Conservation (phyloP, 2,113 vertebrate genomes). For the Sardina pilchardus region DNA sequence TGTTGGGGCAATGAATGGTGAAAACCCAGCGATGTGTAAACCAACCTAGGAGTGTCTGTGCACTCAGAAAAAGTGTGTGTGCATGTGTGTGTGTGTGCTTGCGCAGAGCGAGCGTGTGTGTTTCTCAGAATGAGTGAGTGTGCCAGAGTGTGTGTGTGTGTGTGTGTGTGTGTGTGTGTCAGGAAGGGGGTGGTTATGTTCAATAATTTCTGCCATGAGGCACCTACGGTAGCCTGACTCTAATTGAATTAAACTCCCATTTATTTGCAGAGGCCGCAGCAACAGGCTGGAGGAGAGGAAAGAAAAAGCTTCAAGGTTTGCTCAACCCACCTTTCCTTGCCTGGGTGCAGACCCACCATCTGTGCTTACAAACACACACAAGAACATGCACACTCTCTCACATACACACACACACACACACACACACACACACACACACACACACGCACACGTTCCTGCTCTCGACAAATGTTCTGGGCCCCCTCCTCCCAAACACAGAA, state of each 20-base stretch:
- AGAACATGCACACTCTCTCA: constrained; percentile 75
- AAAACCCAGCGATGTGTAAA: constrained; percentile 96
- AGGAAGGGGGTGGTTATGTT: constrained; percentile 76
- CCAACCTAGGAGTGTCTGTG: constrained; percentile 77
- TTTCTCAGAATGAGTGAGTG: constrained; percentile 30
- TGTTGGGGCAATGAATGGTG: constrained; percentile 87
- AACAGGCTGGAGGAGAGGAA: constrained; percentile 75
- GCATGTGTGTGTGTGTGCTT: constrained; percentile 43
- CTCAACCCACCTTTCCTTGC: constrained; percentile 89
- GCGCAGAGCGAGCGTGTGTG: constrained; percentile 48
- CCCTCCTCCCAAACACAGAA: constrained; percentile 78
- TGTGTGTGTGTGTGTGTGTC: constrained; percentile 38
- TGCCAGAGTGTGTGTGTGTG: constrained; percentile 59
- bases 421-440: constrained; percentile 77
- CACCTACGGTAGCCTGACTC: constrained; percentile 86
- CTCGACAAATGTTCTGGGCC: constrained; percentile 88
- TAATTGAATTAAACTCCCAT: constrained; percentile 99
- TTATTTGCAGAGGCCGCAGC: constrained; percentile 91
- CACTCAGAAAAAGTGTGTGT: constrained; percentile 38
- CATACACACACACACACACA: constrained; percentile 75
- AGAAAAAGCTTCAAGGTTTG: constrained; percentile 77
- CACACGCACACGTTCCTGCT: constrained; percentile 88
- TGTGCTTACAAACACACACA: constrained; percentile 84
- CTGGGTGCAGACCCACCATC: constrained; percentile 95
- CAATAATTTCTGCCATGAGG: constrained; percentile 90